Base-by-base conservation (phyloP, 2,888 invertebrate species). In the Synanthedon myopaeformis region DNA sequence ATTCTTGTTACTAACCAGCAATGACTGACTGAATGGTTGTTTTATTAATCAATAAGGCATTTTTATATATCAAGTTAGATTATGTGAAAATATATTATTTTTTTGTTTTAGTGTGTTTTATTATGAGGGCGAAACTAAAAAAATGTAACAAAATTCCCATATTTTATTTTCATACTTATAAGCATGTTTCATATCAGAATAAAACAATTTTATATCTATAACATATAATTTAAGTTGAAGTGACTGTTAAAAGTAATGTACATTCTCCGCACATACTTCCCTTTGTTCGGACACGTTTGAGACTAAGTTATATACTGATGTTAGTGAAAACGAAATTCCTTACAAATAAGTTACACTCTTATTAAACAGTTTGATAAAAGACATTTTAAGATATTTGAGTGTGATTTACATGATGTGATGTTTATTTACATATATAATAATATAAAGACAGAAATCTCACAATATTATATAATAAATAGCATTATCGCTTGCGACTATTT, bases 141-240 rank as follows among this genome's bases (percentile, higher is more conserved):
- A 73, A 74, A 61, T 63, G 55, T 70, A 72, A 79, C 76, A 75
- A 82, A 79, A 82, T 79, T 79, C 83, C 81, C 83, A 84, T 82
- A 82, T 79, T 85, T 84, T 84, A 85, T 85, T 85, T 83, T 86
- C 83, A 77, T 85, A 72, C 70, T 79, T 85, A 84, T 79, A 86
- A 86, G 86, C 86, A 85, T 78, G 85, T 85, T 84, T 82, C 79
- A 81, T 85, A 80, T 81, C 75, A 78, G 76, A 82, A 83, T 80
- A 83, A 85, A 85, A 86, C 85, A 84, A 82, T 85, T 80, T 83
- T 85, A 83, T 82, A 81, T 75, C 77, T 77, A 79, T 85, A 86
- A 85, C 82, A 85, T 81, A 85, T 84, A 85, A 84, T 85, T 86
- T 84, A 85, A 79, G 71, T 74, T 82, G 79, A 81, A 79, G 74